Percentiles rank a stretch among this genome's conserved stretches.
Evolutionary conservation across 2,113 vertebrate genomes (phyloP).

Genomic region (Paedocypris sp.): DNA sequence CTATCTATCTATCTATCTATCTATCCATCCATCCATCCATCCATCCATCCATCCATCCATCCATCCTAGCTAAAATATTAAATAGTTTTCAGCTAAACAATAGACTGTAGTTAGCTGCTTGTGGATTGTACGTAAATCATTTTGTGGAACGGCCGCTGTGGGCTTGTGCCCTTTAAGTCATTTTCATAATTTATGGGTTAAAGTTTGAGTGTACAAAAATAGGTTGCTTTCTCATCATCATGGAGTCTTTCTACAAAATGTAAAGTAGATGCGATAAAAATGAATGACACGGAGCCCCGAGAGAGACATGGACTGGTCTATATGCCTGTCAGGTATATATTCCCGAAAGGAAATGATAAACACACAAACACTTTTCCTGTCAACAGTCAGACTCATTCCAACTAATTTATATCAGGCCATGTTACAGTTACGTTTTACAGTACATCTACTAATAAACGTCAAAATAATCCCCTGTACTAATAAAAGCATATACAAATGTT

Average conservation of each 20-base stretch:
- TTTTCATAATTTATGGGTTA: not conserved
- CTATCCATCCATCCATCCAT: no score
- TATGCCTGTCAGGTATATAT: not conserved
- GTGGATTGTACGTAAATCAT: no score
- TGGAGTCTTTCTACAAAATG: not conserved
- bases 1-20: no score
- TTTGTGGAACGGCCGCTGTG: no score
- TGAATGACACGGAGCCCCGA: not conserved
- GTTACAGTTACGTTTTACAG: not conserved
- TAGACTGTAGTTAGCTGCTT: no score
- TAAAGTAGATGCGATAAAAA: not conserved
- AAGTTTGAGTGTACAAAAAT: not conserved
- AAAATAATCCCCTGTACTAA: not conserved
- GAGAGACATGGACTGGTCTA: not conserved
- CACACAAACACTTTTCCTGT: not conserved
- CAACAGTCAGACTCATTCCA: not conserved
- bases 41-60: no score
- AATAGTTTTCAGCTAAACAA: no score
- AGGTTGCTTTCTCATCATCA: not conserved
- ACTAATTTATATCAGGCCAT: not conserved
- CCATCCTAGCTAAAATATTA: no score
- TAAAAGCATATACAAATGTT: no score
- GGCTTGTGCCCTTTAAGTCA: no score
- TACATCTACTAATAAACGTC: not conserved
- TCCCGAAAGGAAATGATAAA: not conserved